phyloP scores from a whole-genome alignment of 2,888 invertebrate genomes.

The Pyralis farinalis region DNA sequence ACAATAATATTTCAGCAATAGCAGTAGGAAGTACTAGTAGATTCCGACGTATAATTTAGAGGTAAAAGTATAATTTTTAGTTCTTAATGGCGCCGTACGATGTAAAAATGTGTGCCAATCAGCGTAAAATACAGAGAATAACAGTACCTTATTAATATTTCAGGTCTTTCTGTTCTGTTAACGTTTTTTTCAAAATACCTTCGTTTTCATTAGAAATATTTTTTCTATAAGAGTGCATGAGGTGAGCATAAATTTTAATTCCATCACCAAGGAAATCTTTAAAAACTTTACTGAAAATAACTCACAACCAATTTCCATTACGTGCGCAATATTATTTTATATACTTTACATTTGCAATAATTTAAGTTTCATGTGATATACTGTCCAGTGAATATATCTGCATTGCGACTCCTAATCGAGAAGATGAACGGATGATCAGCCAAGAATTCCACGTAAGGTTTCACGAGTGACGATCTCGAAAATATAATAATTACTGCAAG shows the following conservation, averaged over 20 bases:
- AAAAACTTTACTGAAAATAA: constrained; percentile 1
- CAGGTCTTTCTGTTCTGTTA: too few relatives aligned
- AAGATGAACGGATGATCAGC: constrained; percentile 37
- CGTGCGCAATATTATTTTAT: constrained; percentile 19
- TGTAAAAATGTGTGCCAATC: too few relatives aligned
- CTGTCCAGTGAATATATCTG: constrained; percentile 30
- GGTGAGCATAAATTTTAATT: background rate
- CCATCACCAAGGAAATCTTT: constrained; percentile 4
- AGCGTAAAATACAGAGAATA: too few relatives aligned
- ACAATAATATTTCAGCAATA: too few relatives aligned
- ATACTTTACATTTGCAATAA: constrained; percentile 26
- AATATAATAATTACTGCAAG: constrained; percentile 30
- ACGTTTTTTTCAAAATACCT: too few relatives aligned
- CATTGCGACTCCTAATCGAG: constrained; percentile 26
- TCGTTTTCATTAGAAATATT: too few relatives aligned
- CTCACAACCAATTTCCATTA: constrained; percentile 9
- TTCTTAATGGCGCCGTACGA: too few relatives aligned
- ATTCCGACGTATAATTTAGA: too few relatives aligned
- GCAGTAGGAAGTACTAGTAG: too few relatives aligned
- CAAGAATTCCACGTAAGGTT: constrained; percentile 22
- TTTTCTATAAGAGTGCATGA: background rate
- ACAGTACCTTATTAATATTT: too few relatives aligned
- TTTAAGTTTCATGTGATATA: constrained; percentile 21
- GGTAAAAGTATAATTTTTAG: too few relatives aligned
- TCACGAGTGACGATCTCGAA: constrained; percentile 27